Percentiles rank a stretch among this genome's conserved stretches.
Conservation (phyloP, 2,797 vertebrate species). For the Macropus fuliginosus region DNA sequence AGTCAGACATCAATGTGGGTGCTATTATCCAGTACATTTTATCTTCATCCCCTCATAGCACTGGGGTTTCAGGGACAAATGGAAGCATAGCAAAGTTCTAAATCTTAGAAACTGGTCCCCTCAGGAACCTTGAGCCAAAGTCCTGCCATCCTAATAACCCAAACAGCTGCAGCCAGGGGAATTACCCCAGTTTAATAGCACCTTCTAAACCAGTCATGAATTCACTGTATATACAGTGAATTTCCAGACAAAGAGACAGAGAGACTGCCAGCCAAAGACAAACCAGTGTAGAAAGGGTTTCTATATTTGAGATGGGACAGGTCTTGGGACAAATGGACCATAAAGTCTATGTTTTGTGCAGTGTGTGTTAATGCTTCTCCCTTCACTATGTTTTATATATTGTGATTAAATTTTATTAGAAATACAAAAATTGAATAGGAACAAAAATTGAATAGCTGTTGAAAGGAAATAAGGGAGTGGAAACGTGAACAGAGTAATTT, state of each 20-base stretch:
- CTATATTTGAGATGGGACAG: not conserved
- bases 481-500: not conserved
- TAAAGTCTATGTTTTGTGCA: not conserved
- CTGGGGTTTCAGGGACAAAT: too few species aligned
- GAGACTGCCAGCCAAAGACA: not conserved
- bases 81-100: too few species aligned
- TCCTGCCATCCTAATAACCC: not conserved
- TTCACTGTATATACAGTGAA: not conserved
- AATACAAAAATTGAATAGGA: not conserved
- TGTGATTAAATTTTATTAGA: not conserved
- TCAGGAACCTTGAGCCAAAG: not conserved
- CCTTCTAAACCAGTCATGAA: not conserved
- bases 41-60: too few species aligned
- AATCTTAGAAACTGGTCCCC: too few species aligned
- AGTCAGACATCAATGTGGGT: too few species aligned
- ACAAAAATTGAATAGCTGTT: not conserved
- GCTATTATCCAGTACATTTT: too few species aligned
- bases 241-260: not conserved
- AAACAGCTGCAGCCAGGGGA: not conserved
- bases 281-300: not conserved
- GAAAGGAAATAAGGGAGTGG: not conserved
- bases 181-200: not conserved
- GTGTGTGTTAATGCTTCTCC: not conserved
- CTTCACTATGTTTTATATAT: not conserved
- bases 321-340: not conserved